Percentiles rank a stretch among this genome's conserved stretches.
phyloP scores from a whole-genome alignment of 2,888 invertebrate genomes.

The Cryptocheilus praepositus region DNA sequence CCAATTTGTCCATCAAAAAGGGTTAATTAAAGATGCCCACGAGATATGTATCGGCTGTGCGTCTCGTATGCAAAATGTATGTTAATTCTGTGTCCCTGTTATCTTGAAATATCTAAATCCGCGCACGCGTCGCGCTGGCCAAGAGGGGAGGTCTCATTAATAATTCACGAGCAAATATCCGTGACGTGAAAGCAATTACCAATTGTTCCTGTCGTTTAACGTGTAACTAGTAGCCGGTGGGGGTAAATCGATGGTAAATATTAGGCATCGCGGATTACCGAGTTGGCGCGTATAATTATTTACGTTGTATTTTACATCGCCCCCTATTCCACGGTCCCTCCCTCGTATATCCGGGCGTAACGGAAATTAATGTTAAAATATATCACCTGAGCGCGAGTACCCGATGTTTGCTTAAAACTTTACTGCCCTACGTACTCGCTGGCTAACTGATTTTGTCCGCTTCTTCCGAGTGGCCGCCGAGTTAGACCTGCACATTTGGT shows the following conservation, averaged over 20 bases:
- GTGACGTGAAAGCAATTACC: slow-evolving; percentile 51
- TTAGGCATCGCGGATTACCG: slow-evolving; percentile 40
- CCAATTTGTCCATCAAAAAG: too few relatives aligned
- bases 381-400: too few relatives aligned
- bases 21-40: too few relatives aligned
- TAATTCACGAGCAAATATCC: slow-evolving; percentile 61
- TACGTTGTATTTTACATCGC: slow-evolving; percentile 4
- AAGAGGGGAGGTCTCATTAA: slow-evolving; percentile 54
- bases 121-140: slow-evolving; percentile 33
- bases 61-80: neutral
- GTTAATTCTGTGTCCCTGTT: slow-evolving; percentile 27
- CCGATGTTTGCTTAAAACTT: too few relatives aligned
- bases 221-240: slow-evolving; percentile 29
- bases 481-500: too few relatives aligned
- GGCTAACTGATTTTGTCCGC: too few relatives aligned
- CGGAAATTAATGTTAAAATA: too few relatives aligned
- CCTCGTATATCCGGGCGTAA: too few relatives aligned
- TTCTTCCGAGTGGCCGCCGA: too few relatives aligned
- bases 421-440: too few relatives aligned
- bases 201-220: slow-evolving; percentile 52
- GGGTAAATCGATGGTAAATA: slow-evolving; percentile 49
- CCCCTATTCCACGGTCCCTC: too few relatives aligned
- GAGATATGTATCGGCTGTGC: too few relatives aligned
- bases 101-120: slow-evolving; percentile 49
- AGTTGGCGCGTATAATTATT: slow-evolving; percentile 28